Conservation (phyloP, 2,888 invertebrate species). For the Embidobia sp. region DNA sequence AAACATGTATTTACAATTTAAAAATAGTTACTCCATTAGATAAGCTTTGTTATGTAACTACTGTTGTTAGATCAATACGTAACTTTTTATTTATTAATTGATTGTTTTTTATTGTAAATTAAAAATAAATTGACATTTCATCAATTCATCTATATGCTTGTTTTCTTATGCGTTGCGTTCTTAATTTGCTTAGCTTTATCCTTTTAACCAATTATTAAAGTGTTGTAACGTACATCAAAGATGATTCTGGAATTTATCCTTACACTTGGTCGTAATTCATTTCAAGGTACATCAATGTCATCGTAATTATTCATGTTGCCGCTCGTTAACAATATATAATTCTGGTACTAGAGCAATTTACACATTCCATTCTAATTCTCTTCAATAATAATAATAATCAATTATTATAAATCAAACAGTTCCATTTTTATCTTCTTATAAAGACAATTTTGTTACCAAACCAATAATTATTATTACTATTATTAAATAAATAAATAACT, state of each 20-base stretch:
- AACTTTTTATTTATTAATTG: no score
- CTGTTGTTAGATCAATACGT: no score
- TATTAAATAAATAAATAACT: no score
- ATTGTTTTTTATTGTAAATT: no score
- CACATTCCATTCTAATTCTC: constrained; percentile 37
- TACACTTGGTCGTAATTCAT: constrained; percentile 44
- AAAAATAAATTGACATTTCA: no score
- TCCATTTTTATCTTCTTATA: no score
- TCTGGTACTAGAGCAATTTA: constrained; percentile 26
- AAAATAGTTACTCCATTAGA: no score
- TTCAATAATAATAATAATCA: constrained; percentile 11
- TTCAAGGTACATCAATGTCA: constrained; percentile 33
- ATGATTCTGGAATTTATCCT: constrained; percentile 36
- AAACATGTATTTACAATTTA: no score
- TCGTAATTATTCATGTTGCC: constrained; percentile 40
- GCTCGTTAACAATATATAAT: constrained; percentile 36
- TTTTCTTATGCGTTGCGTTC: background rate
- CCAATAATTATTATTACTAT: no score
- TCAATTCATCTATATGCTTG: constrained; percentile 17
- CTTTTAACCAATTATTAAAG: constrained; percentile 25
- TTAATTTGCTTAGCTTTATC: constrained; percentile 16
- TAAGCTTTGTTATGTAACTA: no score
- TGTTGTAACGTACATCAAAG: constrained; percentile 18
- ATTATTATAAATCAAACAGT: constrained; percentile 5
- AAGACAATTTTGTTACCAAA: no score